Base-by-base conservation (phyloP, 2,888 invertebrate species). In the Cerastis rubricosa region DNA sequence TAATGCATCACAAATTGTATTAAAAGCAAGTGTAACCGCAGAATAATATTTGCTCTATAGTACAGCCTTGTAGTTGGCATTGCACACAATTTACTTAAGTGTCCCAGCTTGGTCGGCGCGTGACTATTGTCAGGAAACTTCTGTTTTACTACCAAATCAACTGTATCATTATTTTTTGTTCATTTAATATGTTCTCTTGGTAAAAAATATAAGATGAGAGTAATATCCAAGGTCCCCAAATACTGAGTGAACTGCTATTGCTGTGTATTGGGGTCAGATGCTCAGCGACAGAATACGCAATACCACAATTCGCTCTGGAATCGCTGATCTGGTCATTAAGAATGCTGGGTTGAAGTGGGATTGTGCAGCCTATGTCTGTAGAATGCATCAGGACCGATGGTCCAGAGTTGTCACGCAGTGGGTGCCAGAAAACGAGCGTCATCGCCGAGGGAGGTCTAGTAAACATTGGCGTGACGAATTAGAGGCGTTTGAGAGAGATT, bases 31-130 rank as follows among this genome's bases (percentile, higher is more conserved):
- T 57, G 40, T 59, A 57, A 77, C 83, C 66, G 19, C 83, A 71
- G 49, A 83, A 71, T 45, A 64, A 59, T 82, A 77, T 84, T 74
- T 29, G 72, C 71, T 71, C 40, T 73, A 29, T 70, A 85, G 71
- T 57, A 57, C 29, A 61, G 12, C 86, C 86, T 85, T 84, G 85
- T 54, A 29, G 40, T 59, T 84, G 74, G 80, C 85, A 86, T 84
- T 85, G 87, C 51, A 65, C 74, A 71, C 64, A 74, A 74, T 87
- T 84, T 84, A 78, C 78, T 81, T 81, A 84, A 76, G 57, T 84
- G 78, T 78, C 65, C 29, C 49, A 40, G 35, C 57, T 17, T 43
- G n/a, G 43, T 11, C 40, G 43, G 43, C 64, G 76, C 71, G 67
- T 81, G 76, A 85, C 8, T 17, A 59, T 63, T 63, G 49, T 29